Percentiles rank a stretch among this genome's conserved stretches.
Evolutionary conservation across 2,113 vertebrate genomes (phyloP).

Genomic region (Oryzias woworae): DNA sequence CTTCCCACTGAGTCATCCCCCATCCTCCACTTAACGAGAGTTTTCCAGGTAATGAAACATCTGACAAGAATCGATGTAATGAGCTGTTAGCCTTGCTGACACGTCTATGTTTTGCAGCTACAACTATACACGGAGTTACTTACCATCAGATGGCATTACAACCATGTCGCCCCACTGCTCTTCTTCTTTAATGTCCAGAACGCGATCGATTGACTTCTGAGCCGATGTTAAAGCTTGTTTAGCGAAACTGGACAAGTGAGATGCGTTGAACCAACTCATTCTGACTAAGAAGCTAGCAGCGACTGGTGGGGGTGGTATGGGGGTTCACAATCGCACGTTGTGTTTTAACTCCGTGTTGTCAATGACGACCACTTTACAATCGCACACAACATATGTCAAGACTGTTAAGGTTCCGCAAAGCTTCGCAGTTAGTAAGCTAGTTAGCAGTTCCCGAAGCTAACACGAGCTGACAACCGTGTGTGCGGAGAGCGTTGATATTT

Average conservation of each 20-base stretch:
- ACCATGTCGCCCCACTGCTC: conserved; percentile 86
- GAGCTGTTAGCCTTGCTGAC: neutral
- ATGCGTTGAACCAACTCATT: conserved; percentile 99
- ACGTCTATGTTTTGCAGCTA: neutral
- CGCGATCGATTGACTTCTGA: conserved; percentile 97
- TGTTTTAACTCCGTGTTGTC: no score
- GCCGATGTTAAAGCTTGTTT: conserved; percentile 97
- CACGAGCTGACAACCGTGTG: conserved; percentile 2
- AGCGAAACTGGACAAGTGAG: conserved; percentile 94
- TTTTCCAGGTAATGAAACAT: conserved; percentile 73
- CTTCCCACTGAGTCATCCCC: conserved; percentile 91
- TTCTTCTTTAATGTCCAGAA: conserved; percentile 94
- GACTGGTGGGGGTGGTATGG: no score
- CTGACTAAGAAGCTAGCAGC: conserved; percentile 11
- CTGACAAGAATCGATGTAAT: conserved; percentile 42
- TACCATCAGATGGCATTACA: conserved; percentile 82
- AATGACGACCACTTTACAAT: no score
- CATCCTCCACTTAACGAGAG: conserved; percentile 87
- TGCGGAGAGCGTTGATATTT: neutral
- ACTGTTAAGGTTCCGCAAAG: neutral
- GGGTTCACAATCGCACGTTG: no score
- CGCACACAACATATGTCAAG: neutral
- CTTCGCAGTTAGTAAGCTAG: conserved; percentile 10
- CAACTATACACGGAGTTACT: conserved; percentile 15
- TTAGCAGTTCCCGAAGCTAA: conserved; percentile 26